Conservation (phyloP, 2,797 vertebrate species). For the Sebastes aleutianus region DNA sequence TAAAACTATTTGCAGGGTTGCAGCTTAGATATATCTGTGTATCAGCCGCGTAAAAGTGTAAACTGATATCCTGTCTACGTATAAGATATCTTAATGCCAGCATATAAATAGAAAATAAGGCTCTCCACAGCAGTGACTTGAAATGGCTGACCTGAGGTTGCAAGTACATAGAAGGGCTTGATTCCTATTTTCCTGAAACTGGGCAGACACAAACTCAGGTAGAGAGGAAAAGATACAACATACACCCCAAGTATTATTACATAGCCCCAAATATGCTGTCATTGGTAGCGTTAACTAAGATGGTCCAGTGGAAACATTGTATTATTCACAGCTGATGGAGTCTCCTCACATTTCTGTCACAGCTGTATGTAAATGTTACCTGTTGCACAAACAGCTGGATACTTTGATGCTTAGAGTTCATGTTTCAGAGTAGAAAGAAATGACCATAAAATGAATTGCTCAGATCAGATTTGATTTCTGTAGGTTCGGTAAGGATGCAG, state of each 20-base stretch:
- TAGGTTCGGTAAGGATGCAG: too few relatives aligned
- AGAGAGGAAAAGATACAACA: background rate
- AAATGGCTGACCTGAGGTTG: slow-evolving; percentile 7
- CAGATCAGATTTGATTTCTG: too few relatives aligned
- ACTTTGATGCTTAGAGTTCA: too few relatives aligned
- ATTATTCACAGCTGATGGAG: background rate
- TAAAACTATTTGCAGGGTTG: slow-evolving; percentile 43
- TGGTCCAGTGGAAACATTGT: background rate
- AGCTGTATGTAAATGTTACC: background rate
- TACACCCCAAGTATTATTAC: background rate
- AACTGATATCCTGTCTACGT: slow-evolving; percentile 51
- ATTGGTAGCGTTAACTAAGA: background rate
- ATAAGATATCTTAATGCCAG: slow-evolving; percentile 54
- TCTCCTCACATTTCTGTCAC: background rate
- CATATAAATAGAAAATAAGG: slow-evolving; percentile 59
- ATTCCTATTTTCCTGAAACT: background rate
- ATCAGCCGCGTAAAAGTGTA: slow-evolving; percentile 30
- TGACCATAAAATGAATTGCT: too few relatives aligned
- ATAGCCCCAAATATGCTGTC: background rate
- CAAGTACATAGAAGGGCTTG: background rate
- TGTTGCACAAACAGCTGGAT: too few relatives aligned
- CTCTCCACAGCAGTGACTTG: slow-evolving; percentile 6
- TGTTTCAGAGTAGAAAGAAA: too few relatives aligned
- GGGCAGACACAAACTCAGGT: background rate
- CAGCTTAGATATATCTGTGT: slow-evolving; percentile 23